phyloP scores from a whole-genome alignment of 2,797 vertebrate species.

The Echeneis naucrates region DNA sequence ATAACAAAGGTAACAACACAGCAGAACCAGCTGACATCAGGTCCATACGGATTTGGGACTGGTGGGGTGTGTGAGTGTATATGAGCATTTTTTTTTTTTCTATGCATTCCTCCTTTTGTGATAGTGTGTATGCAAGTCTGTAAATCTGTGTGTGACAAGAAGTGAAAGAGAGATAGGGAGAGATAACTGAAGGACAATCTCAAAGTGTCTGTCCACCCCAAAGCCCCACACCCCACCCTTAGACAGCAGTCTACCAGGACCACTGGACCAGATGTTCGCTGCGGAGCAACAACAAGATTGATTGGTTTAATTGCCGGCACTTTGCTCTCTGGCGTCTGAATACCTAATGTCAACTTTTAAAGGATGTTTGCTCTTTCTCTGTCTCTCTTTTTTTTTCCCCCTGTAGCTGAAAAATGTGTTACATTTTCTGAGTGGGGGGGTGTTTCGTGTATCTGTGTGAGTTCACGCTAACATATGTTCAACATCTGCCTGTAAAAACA shows the following conservation, averaged over 20 bases:
- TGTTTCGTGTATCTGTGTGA: constrained; percentile 48
- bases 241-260: constrained; percentile 90
- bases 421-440: constrained; percentile 56
- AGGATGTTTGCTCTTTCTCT: constrained; percentile 86
- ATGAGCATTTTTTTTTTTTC: constrained; percentile 27
- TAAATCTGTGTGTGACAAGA: neutral
- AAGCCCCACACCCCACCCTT: constrained; percentile 55
- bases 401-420: constrained; percentile 53
- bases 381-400: constrained; percentile 38
- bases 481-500: constrained; percentile 59
- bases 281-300: constrained; percentile 93
- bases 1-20: constrained; percentile 95
- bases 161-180: constrained; percentile 53
- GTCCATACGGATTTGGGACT: constrained; percentile 87
- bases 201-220: constrained; percentile 85
- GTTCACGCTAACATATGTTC: constrained; percentile 66
- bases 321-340: constrained; percentile 93
- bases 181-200: constrained; percentile 94
- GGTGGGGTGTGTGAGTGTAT: constrained; percentile 26
- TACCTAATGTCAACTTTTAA: constrained; percentile 96
- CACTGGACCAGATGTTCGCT: constrained; percentile 97
- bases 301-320: constrained; percentile 98
- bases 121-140: constrained; percentile 19
- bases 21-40: constrained; percentile 90
- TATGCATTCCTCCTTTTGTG: constrained; percentile 38